These are phyloP conservation scores for Sparus aurata DNA, from an alignment of 2,797 vertebrate species.

Conservation along the genomic window DNA sequence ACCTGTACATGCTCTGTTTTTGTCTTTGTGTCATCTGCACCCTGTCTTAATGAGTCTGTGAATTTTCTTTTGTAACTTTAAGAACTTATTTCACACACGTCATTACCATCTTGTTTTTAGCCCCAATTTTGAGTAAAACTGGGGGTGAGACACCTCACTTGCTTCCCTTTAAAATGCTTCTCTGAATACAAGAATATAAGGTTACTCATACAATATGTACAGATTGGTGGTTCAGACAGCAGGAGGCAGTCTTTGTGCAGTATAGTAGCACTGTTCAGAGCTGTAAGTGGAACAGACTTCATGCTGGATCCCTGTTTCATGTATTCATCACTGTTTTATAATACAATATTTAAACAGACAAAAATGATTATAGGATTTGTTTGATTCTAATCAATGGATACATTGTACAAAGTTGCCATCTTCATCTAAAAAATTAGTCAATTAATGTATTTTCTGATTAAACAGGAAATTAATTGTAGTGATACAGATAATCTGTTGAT, in stretches of 20 bases:
- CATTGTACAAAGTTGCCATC: neutral
- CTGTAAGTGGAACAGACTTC: neutral
- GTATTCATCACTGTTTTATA: neutral
- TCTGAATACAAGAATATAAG: conserved; percentile 8
- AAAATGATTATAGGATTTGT: neutral
- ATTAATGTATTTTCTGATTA: no score
- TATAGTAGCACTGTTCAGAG: neutral
- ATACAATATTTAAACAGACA: neutral
- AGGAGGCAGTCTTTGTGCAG: conserved; percentile 59
- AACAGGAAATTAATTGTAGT: neutral
- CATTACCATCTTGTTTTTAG: neutral
- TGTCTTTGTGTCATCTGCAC: conserved; percentile 24
- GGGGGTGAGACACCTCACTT: neutral
- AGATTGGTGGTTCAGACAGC: conserved; percentile 32
- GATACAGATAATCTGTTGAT: neutral
- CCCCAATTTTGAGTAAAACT: neutral
- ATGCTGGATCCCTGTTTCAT: neutral
- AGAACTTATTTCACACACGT: conserved; percentile 4
- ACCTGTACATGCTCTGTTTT: conserved; percentile 46
- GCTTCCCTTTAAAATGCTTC: neutral
- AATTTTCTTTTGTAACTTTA: neutral
- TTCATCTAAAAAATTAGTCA: neutral
- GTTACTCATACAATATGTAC: neutral
- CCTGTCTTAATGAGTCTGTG: neutral
- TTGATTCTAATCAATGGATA: neutral